Evolutionary conservation across 2,113 vertebrate genomes (phyloP).

Genomic region (Pelecanoides urinatrix): DNA sequence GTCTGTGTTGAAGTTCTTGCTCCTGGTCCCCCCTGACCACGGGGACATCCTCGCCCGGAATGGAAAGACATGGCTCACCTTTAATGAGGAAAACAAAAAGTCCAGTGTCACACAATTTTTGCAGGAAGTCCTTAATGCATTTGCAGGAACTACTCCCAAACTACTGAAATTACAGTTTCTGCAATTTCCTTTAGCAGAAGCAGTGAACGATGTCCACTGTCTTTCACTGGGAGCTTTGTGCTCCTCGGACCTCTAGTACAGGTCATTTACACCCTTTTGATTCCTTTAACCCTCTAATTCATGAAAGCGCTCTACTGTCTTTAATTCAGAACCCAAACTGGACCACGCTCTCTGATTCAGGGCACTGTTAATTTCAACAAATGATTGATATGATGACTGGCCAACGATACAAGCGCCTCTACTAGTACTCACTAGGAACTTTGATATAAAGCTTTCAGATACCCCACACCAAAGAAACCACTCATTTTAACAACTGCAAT

Average conservation of each 20-base stretch:
- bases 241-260: not conserved
- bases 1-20: conserved; percentile 78
- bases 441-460: not conserved
- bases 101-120: not conserved
- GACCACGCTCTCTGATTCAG: fast-evolving
- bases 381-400: not conserved
- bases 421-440: not conserved
- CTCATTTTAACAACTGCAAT: not conserved
- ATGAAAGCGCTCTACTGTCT: not conserved
- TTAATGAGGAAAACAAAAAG: not conserved
- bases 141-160: not conserved
- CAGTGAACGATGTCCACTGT: fast-evolving
- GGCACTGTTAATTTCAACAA: not conserved
- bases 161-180: not conserved
- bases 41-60: conserved; percentile 82
- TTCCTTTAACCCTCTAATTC: not conserved
- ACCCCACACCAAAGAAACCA: not conserved
- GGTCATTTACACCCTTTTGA: not conserved
- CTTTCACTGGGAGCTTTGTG: not conserved
- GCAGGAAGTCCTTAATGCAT: not conserved
- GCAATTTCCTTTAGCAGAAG: not conserved
- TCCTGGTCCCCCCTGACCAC: conserved; percentile 79
- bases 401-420: not conserved
- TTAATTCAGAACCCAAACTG: not conserved
- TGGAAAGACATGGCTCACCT: conserved; percentile 89